Evolutionary conservation across 1,140 invertebrate genomes (phyloP), one percentile per base, ranked within the genome.

Genomic region (Aphis craccivora): DNA sequence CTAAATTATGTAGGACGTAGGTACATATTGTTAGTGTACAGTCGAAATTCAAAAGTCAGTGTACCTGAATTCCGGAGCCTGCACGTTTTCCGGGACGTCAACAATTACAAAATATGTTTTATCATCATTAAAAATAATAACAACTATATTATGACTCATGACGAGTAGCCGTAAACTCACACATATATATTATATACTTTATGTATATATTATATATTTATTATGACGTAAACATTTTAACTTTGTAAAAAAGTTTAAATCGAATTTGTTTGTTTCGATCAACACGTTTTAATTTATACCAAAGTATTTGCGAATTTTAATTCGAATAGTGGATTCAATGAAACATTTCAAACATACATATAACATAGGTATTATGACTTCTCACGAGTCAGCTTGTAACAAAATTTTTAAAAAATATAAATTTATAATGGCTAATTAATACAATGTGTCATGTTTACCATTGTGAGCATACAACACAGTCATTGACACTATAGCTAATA

Each of bases 71-170:
- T 91, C 90, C 60, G 89, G 89, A 40, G 35, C 22, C 35, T 76
- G 60, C 0, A 37, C 37, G 53, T 91, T 91, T 43, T 91, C 90
- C 88, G 35, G 55, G 90, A 91, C 90, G 40, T 67, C 9, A 43
- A 91, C 90, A 91, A 76, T 91, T 91, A 91, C 40, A 43, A 91
- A 83, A n/a, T 37, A 90, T 60, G 25, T 67, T 55, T 90, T 55
- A 37, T 43, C 55, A 25, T 91, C 55, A 76, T 91, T 91, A 91
- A 91, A 76, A 76, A 76, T 43, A 91, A 67, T 60, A 90, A 90
- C 22, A 90, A 60, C 30, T 7, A 30, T 67, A 67, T 60, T 51
- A 51, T 51, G 14, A 51, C 48, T 84, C 22, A 84, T 23, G 81
- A 43, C n/a, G 81, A 37, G 11, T 43, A 23, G 22, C 30, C 22